phyloP scores from a whole-genome alignment of 2,113 vertebrate genomes.

The Carettochelys insculpta region DNA sequence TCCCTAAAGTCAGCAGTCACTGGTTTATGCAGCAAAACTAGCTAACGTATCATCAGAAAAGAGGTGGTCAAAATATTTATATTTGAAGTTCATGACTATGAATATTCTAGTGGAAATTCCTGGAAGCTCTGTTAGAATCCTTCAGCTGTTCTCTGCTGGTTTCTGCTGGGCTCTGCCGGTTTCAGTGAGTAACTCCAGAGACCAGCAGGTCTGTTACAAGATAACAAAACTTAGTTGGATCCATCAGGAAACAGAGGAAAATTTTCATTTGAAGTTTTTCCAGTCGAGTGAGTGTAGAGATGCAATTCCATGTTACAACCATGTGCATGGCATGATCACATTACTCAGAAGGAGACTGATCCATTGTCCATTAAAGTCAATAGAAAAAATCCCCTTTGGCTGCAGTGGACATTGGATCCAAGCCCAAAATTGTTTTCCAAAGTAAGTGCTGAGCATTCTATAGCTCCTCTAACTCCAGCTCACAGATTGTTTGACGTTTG shows the following conservation, averaged over 20 bases:
- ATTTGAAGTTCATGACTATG: background rate
- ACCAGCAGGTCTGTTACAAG: background rate
- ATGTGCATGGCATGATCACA: background rate
- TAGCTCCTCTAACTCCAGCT: background rate
- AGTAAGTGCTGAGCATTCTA: background rate
- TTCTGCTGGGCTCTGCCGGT: background rate
- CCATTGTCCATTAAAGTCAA: background rate
- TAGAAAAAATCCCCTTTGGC: background rate
- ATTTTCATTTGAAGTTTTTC: background rate
- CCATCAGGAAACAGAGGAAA: background rate
- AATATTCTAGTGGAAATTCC: background rate
- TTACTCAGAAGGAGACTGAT: background rate
- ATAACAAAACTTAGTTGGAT: background rate
- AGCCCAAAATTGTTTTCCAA: background rate
- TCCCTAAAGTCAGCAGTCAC: background rate
- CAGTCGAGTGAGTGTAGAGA: background rate
- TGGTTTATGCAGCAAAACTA: background rate
- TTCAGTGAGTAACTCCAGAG: background rate
- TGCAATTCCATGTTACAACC: background rate
- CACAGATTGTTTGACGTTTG: background rate
- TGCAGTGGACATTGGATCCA: background rate
- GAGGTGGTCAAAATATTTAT: background rate
- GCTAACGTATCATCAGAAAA: background rate
- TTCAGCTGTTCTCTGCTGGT: background rate
- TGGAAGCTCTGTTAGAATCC: background rate